Evolutionary conservation across 2,113 vertebrate species (phyloP).

Genomic region (Grammomys dolichurus): DNA sequence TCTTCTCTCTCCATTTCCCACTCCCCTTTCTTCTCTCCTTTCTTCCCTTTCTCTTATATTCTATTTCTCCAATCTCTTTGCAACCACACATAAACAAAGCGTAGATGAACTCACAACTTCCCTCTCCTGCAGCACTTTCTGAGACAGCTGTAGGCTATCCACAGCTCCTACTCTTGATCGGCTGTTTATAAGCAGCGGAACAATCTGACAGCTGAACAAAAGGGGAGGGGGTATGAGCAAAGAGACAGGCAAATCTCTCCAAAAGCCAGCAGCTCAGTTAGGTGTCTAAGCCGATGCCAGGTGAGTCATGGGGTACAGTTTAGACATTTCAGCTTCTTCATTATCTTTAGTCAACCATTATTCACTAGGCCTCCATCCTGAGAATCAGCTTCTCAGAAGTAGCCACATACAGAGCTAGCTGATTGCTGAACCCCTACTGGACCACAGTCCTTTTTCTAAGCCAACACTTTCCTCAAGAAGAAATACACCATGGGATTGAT

Average conservation of each 20-base stretch:
- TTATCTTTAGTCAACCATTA: not conserved
- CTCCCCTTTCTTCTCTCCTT: not conserved
- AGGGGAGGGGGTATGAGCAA: not conserved
- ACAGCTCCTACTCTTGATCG: not conserved
- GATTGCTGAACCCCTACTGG: not conserved
- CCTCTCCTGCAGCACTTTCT: not conserved
- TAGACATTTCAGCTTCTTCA: not conserved
- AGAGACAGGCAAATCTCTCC: not conserved
- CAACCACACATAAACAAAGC: not conserved
- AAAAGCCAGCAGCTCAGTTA: not conserved
- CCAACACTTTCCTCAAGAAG: not conserved
- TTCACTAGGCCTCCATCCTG: not conserved
- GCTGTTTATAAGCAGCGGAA: slow-evolving; percentile 13
- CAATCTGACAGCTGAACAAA: not conserved
- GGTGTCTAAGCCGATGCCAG: not conserved
- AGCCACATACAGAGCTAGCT: not conserved
- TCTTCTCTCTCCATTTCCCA: too few relatives aligned
- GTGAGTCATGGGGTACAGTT: not conserved
- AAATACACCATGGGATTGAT: not conserved
- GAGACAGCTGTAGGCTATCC: not conserved
- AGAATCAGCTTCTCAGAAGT: not conserved
- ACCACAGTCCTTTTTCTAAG: not conserved
- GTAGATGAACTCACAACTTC: not conserved
- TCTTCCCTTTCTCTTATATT: too few relatives aligned
- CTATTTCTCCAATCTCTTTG: not conserved